Evolutionary conservation across 2,113 vertebrate genomes (phyloP), one percentile per base, ranked within the genome.

Genomic region (Antennarius striatus): DNA sequence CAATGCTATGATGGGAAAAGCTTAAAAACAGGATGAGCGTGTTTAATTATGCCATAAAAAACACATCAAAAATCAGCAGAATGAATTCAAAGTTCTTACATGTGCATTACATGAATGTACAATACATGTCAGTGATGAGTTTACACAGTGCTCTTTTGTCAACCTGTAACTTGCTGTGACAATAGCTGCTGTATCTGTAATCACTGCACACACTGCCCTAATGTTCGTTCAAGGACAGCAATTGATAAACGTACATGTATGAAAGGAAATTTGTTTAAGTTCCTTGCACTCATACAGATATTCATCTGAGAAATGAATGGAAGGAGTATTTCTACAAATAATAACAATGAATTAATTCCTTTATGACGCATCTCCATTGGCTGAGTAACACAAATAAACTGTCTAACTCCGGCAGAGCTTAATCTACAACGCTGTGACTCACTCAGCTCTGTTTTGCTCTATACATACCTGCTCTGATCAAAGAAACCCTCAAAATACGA

Each of bases 361-460:
- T 22, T 22, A 2, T 22, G 22, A 22, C 22, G 22, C 22, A 22
- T 22, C 22, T 22, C 22, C 22, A 22, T 22, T 22, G 2, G 22
- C 22, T 22, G 22, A 22, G 22, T 22, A 22, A 22, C 22, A 22
- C 22, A 22, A 22, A 22, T 22, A 22, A 22, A 22, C 22, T 83
- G 63, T 69, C 49, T 36, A 49, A 81, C 75, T 77, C 76, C 62
- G 77, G 71, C 75, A 70, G 79, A n/a, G 65, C 49, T 75, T 71
- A 57, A 74, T 56, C 73, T 59, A 65, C 78, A 67, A 60, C 22
- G 22, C 22, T 29, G 75, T 89, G 88, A 89, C 59, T 89, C 88
- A 89, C 75, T 81, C 70, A 61, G 79, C 80, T 66, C 49, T 62
- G 79, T 68, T 61, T 52, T 16, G 77, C 73, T 82, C 80, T 82